Evolutionary conservation across 1,140 invertebrate species (phyloP), one percentile per base, ranked within the genome.

Genomic region (Bombyx mandarina): DNA sequence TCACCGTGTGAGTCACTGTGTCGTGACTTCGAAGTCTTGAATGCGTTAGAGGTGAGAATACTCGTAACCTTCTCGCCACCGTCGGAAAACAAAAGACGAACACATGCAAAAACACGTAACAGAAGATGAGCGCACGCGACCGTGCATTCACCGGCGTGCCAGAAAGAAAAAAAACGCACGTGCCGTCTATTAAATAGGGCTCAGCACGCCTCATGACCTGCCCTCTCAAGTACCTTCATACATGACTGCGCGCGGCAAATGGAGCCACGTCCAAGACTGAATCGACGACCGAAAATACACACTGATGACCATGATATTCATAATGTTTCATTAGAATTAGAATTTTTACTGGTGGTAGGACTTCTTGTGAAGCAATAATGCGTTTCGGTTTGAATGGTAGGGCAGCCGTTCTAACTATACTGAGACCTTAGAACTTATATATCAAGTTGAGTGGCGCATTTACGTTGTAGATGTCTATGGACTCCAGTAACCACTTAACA

Each of bases 181-280:
- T 79, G 83, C 80, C 82, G 71, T 53, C 73, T 77, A 79, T 86
- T 84, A 82, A 66, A 55, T 71, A 67, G 71, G 73, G 71, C 71
- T 70, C 65, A 63, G 61, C 45, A 59, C 45, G 57, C 26, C 26
- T 35, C 62, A 66, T 35, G 69, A 67, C 69, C 71, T 70, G 61
- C 71, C 71, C 68, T 76, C 58, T 58, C 58, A 66, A 60, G 35
- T 42, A 45, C 46, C 62, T 79, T 79, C 73, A 58, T 75, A 68
- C 79, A 67, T 78, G 80, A 75, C 71, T 73, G 76, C 73, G 78
- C 83, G 77, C 60, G 59, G 59, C 63, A 75, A 85, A 85, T 82
- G 58, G 56, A 69, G 59, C 47, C 54, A 56, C 62, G 65, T 58
- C 54, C 60, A 57, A 64, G 56, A 60, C 65, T 69, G 66, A 69